Evolutionary conservation across 1,140 invertebrate genomes (phyloP).

Genomic region (Xylocopa sonorina): DNA sequence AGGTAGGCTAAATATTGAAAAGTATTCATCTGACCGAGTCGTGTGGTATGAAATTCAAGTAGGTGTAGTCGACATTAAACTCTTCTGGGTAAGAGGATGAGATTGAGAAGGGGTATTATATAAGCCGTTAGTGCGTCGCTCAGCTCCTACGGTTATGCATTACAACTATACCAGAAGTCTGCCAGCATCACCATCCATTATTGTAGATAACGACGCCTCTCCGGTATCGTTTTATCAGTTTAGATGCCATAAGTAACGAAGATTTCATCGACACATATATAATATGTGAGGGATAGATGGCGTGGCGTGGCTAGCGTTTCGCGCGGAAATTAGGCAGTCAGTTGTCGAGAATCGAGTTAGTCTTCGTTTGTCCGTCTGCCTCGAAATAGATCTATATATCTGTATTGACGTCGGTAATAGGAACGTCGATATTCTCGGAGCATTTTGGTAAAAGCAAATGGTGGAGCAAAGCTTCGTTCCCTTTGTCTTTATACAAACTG

Average conservation of each 20-base stretch:
- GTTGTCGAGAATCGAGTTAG: too few relatives aligned
- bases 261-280: too few relatives aligned
- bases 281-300: too few relatives aligned
- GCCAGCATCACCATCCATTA: conserved; percentile 66
- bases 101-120: conserved; percentile 67
- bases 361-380: too few relatives aligned
- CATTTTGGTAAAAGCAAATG: too few relatives aligned
- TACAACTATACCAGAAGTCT: conserved; percentile 70
- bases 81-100: conserved; percentile 16
- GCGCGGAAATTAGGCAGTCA: not conserved
- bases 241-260: conserved; percentile 27
- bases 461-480: too few relatives aligned
- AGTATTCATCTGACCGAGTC: conserved; percentile 67
- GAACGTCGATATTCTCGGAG: too few relatives aligned
- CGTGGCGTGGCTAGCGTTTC: conserved; percentile 41
- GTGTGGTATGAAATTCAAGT: conserved; percentile 75
- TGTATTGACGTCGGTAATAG: too few relatives aligned
- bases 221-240: conserved; percentile 22
- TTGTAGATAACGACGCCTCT: conserved; percentile 71
- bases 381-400: too few relatives aligned
- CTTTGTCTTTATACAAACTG: too few relatives aligned
- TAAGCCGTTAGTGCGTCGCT: conserved; percentile 72
- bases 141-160: conserved; percentile 72
- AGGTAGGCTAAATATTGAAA: conserved; percentile 66
- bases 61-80: conserved; percentile 45